Evolutionary conservation across 1,140 invertebrate genomes (phyloP), one percentile per base, ranked within the genome.

Genomic region (Caenorhabditis brenneri): DNA sequence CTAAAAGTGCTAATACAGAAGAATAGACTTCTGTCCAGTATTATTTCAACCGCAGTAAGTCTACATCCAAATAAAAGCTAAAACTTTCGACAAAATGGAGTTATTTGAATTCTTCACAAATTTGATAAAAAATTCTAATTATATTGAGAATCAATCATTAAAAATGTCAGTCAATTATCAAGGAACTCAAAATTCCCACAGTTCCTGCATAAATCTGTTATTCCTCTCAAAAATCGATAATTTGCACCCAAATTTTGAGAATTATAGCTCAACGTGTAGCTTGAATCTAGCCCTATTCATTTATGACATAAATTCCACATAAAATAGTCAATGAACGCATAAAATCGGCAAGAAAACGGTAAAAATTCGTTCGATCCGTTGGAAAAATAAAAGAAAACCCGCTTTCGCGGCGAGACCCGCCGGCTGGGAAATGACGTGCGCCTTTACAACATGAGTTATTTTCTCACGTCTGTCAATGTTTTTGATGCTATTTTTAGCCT

Each of bases 381-480:
- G 65, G 33, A 42, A 39, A 65, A 33, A n/a, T 12, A n/a, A 2
- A 24, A 2, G 36, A 46, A 46, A 74, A 74, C 42, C 3, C 0
- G 22, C 29, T 5, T 22, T 22, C 65, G 65, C n/a, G 33, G 65
- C 65, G 65, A 74, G 65, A 74, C 65, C 65, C 36, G 65, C 65
- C 1, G 4, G 4, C 2, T 1, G n/a, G 6, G 65, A 42, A 74
- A 74, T 0, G 24, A 3, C 6, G n/a, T 42, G 65, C 65, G 65
- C 65, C 65, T 74, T 74, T 74, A 74, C n/a, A 74, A 74, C 36
- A n/a, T 19, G 58, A 7, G 58, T 33, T 33, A n/a, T n/a, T 24
- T 51, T 10, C 24, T 10, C 9, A 0, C 22, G 53, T 55, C 5
- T 55, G 1, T 24, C 24, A 29, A 12, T 1, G 22, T 27, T 55